Percentiles rank a stretch among this genome's conserved stretches.
These are phyloP conservation scores for Cossypha dichroa DNA, from an alignment of 2,797 vertebrate species.

Conservation along the genomic window DNA sequence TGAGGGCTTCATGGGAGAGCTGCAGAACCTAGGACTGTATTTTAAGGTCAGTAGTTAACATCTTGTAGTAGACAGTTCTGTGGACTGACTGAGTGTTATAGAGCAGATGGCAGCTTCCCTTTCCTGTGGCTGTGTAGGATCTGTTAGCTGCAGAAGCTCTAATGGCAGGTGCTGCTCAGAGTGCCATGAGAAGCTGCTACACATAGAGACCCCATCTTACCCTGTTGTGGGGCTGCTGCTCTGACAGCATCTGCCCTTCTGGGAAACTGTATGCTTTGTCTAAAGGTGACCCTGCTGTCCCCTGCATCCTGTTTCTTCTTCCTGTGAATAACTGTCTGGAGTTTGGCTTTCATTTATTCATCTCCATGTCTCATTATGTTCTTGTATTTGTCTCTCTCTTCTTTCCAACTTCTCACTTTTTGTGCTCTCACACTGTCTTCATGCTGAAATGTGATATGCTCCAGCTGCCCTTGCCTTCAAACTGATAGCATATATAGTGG, in stretches of 20 bases:
- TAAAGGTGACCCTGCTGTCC: background rate
- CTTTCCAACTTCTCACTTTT: background rate
- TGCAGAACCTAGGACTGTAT: background rate
- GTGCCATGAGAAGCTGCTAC: background rate
- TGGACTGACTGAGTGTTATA: background rate
- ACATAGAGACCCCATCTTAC: fast-evolving
- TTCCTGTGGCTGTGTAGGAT: background rate
- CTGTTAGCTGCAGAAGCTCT: background rate
- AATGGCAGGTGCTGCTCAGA: background rate
- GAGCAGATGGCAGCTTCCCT: background rate
- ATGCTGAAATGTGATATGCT: conserved; percentile 51
- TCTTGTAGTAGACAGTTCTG: background rate
- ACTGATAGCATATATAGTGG: conserved; percentile 78
- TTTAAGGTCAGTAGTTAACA: background rate
- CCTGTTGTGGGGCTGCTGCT: background rate
- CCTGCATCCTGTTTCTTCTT: background rate
- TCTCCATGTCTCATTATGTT: conserved; percentile 42
- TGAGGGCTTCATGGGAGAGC: background rate
- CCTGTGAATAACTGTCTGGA: background rate
- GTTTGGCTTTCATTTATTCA: background rate
- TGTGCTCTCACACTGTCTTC: conserved; percentile 48
- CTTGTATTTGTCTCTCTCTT: conserved; percentile 63
- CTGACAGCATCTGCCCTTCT: background rate
- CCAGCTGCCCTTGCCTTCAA: conserved; percentile 80
- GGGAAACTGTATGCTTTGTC: background rate